Evolutionary conservation across 1,140 invertebrate genomes (phyloP), one percentile per base, ranked within the genome.

Genomic region (Saccostrea glomerata): DNA sequence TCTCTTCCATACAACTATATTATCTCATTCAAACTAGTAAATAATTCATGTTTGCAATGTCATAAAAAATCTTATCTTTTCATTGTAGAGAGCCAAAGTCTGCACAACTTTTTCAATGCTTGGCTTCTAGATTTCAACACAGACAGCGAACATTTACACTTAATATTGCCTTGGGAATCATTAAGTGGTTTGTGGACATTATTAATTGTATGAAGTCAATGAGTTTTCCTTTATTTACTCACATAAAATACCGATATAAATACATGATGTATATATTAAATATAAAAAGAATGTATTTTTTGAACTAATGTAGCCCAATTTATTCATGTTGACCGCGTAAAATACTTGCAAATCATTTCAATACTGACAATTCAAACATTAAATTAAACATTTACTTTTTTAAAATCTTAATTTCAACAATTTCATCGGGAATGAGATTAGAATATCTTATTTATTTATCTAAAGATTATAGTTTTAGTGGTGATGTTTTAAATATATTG

Each of bases 141-240:
- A 25, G 94, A 95, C 86, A 92, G 88, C 66, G 94, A 95, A 91
- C 92, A 94, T 77, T 63, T 95, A 36, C 92, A 93, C 83, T 86
- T 95, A 17, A 23, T 91, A 0, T 87, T 94, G 17, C 92, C 93
- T 58, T 12, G 47, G 11, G 82, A 84, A 54, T 84, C 82, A 20
- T 55, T 54, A n/a, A 12, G 5, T 84, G 82, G 40, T 82, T 47
- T 47, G 47, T 82, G 25, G 12, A 5, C 13, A 30, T 1, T 25
- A 30, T 82, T n/a, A n/a, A n/a, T n/a, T 82, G 17, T 15, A 17
- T 20, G 9, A 11, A 40, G 15, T 1, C 25, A 1, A 17, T 47
- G 20, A 30, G 36, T 82, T 82, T 40, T 77, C 23, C 13, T 77
- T 25, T 82, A 82, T 5, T 82, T 25, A 36, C 47, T 5, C 9